These are phyloP conservation scores for Larimichthys crocea DNA, from an alignment of 2,113 vertebrate species.

Conservation along the genomic window DNA sequence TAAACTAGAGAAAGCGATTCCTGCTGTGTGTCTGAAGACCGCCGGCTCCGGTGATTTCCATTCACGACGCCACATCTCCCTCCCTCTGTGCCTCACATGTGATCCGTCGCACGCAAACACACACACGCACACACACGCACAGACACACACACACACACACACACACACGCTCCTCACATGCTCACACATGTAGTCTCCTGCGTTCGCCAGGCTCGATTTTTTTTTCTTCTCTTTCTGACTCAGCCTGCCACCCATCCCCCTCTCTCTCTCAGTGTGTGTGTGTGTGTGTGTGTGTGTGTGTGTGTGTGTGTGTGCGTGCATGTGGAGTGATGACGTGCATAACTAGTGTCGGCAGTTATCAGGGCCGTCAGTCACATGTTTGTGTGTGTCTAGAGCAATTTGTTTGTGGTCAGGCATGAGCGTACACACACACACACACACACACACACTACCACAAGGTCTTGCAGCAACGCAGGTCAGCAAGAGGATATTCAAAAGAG, in stretches of 20 bases:
- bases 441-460: slow-evolving; percentile 38
- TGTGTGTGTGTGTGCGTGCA: slow-evolving; percentile 26
- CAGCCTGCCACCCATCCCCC: slow-evolving; percentile 36
- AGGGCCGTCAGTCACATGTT: slow-evolving; percentile 68
- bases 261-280: not conserved
- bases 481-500: slow-evolving; percentile 36
- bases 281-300: slow-evolving; percentile 7
- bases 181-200: slow-evolving; percentile 37
- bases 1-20: slow-evolving; percentile 77
- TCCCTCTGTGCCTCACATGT: slow-evolving; percentile 60
- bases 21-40: slow-evolving; percentile 73
- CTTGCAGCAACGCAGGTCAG: slow-evolving; percentile 53
- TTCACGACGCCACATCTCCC: slow-evolving; percentile 57
- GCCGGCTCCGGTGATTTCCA: slow-evolving; percentile 74
- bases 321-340: slow-evolving; percentile 65
- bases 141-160: not conserved
- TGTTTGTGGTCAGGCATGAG: slow-evolving; percentile 61
- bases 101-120: slow-evolving; percentile 30
- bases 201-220: slow-evolving; percentile 22
- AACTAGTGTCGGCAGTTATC: slow-evolving; percentile 71
- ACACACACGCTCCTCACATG: slow-evolving; percentile 16
- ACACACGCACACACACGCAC: slow-evolving; percentile 19
- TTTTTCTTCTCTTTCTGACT: slow-evolving; percentile 36
- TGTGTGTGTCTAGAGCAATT: slow-evolving; percentile 62
- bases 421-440: slow-evolving; percentile 7